Conservation (phyloP, 2,113 vertebrate species). For the Leucopsar rothschildi region DNA sequence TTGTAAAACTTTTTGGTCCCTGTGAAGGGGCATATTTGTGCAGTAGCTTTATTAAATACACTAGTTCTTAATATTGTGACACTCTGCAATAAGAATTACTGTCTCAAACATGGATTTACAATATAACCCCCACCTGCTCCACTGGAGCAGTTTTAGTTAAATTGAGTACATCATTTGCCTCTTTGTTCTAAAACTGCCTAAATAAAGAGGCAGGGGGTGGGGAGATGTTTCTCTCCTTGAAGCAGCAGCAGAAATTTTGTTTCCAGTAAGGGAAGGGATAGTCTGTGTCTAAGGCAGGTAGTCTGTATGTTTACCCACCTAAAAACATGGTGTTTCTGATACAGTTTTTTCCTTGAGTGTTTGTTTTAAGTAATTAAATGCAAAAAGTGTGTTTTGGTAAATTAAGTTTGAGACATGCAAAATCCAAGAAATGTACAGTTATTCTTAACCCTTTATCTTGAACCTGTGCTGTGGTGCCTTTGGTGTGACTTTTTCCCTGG, state of each 20-base stretch:
- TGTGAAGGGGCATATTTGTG: constrained; percentile 25
- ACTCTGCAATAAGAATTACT: constrained; percentile 47
- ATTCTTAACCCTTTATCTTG: constrained; percentile 3
- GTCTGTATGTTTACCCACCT: constrained; percentile 60
- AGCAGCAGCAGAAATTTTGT: constrained; percentile 26
- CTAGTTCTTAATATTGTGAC: constrained; percentile 37
- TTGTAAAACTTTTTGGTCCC: constrained; percentile 54
- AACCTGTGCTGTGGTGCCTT: constrained; percentile 48
- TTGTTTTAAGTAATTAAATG: constrained; percentile 58
- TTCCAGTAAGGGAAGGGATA: constrained; percentile 1
- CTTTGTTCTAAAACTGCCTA: constrained; percentile 56
- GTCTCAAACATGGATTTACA: not conserved
- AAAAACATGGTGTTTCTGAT: constrained; percentile 62
- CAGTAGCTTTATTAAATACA: constrained; percentile 51
- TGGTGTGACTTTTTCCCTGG: constrained; percentile 45
- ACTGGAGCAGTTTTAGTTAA: constrained; percentile 19
- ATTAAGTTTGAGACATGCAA: constrained; percentile 63
- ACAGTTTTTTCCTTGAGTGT: constrained; percentile 49
- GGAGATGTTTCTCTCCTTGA: constrained; percentile 16
- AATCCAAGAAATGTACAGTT: constrained; percentile 61
- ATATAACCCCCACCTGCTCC: constrained; percentile 8
- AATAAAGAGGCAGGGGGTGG: not conserved
- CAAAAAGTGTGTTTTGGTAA: constrained; percentile 53
- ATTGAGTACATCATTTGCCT: constrained; percentile 48
- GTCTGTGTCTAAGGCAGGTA: constrained; percentile 51